phyloP scores from a whole-genome alignment of 2,888 invertebrate species.

The Sympetrum striolatum region DNA sequence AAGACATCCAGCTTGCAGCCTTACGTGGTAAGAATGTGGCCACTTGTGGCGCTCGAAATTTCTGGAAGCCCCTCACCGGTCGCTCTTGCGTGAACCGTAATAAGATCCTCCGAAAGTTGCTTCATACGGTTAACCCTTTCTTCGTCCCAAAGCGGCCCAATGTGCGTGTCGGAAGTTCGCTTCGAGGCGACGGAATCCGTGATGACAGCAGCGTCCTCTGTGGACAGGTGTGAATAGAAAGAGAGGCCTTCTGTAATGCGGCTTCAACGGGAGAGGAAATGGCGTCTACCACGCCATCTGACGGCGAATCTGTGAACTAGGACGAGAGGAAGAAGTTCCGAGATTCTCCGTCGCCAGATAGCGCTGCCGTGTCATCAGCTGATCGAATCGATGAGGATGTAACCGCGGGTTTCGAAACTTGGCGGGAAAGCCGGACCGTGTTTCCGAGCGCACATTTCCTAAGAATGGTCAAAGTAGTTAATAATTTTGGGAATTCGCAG shows the following conservation, averaged over 20 bases:
- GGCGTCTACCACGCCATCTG: neutral
- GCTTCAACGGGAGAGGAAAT: neutral
- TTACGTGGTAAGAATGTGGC: too few species aligned
- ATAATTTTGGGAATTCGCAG: too few species aligned
- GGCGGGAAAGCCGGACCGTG: neutral
- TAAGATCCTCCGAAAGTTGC: neutral
- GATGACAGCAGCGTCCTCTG: neutral
- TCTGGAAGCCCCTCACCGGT: neutral
- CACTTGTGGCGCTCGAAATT: too few species aligned
- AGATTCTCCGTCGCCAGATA: neutral
- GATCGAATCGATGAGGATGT: neutral
- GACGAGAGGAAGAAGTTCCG: neutral
- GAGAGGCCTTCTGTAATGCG: neutral
- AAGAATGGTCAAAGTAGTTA: too few species aligned
- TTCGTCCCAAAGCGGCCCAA: neutral
- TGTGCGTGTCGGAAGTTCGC: neutral
- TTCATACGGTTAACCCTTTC: neutral
- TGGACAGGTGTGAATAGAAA: neutral
- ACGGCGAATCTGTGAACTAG: neutral
- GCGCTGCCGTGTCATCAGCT: neutral
- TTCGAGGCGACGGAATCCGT: neutral
- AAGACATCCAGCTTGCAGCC: too few species aligned
- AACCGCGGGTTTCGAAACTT: neutral
- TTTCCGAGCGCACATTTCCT: too few species aligned
- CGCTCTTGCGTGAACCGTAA: neutral